Evolutionary conservation across 2,888 invertebrate genomes (phyloP).

Genomic region (Phaedon cochleariae): DNA sequence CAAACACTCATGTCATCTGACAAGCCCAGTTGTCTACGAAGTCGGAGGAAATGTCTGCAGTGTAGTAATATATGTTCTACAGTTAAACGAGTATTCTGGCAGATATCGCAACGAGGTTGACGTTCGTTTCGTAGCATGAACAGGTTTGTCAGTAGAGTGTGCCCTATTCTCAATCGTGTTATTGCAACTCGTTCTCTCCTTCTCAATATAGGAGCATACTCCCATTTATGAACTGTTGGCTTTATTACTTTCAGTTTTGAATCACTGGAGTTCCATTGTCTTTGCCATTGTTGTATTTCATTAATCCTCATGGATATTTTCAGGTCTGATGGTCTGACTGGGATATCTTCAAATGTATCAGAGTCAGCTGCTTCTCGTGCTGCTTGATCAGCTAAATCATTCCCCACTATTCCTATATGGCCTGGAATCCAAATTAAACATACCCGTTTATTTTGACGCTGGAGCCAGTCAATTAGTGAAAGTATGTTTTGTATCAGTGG

Average conservation of each 20-base stretch:
- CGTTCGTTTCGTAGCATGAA: no score
- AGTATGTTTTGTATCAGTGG: not conserved
- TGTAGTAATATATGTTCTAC: not conserved
- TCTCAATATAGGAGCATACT: no score
- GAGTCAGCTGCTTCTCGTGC: not conserved
- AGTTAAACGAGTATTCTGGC: not conserved
- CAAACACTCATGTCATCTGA: no score
- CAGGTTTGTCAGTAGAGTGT: no score
- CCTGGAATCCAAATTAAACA: conserved; percentile 1
- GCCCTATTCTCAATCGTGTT: no score
- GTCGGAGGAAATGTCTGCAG: no score
- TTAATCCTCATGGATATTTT: not conserved
- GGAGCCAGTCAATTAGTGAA: not conserved
- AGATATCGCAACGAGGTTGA: no score
- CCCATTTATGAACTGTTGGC: not conserved
- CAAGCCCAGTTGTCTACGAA: no score
- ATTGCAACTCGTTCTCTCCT: no score
- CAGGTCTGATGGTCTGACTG: conserved; percentile 1
- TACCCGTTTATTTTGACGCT: not conserved
- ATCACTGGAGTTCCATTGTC: no score
- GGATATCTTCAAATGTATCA: not conserved
- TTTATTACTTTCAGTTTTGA: not conserved
- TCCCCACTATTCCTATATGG: not conserved
- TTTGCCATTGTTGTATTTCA: not conserved
- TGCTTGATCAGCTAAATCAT: not conserved